Evolutionary conservation across 2,113 vertebrate genomes (phyloP).

Genomic region (Callipepla squamata): DNA sequence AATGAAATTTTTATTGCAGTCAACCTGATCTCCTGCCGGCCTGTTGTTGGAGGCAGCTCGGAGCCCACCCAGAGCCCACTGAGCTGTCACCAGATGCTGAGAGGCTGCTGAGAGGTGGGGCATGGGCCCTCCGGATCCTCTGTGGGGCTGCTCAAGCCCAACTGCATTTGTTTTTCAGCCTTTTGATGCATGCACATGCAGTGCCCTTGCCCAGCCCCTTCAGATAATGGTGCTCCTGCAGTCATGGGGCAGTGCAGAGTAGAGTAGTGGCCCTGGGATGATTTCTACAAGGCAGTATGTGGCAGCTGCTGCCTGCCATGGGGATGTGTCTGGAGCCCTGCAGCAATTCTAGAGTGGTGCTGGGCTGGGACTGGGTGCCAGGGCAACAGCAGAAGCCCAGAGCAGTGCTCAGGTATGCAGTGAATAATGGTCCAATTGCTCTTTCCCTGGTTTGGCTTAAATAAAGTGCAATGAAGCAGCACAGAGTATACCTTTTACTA

Average conservation of each 20-base stretch:
- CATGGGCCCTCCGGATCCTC: not conserved
- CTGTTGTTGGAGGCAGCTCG: not conserved
- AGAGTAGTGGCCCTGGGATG: not conserved
- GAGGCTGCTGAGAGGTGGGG: fast-evolving
- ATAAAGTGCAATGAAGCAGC: not conserved
- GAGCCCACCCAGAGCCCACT: not conserved
- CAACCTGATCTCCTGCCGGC: not conserved
- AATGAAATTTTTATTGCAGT: not conserved
- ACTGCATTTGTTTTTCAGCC: not conserved
- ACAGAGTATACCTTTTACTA: not conserved
- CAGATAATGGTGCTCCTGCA: not conserved
- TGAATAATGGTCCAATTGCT: not conserved
- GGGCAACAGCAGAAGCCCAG: not conserved
- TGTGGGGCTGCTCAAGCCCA: not conserved
- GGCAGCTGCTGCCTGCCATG: not conserved
- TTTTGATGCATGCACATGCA: fast-evolving
- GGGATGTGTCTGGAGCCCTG: not conserved
- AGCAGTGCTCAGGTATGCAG: fast-evolving
- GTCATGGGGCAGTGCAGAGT: fast-evolving
- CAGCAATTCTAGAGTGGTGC: not conserved
- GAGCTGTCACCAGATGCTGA: not conserved
- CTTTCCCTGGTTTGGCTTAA: not conserved
- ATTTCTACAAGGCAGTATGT: fast-evolving
- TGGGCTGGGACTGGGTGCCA: not conserved
- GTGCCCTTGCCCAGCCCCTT: not conserved